These are phyloP conservation scores for Meriones unguiculatus DNA, from an alignment of 2,113 vertebrate genomes.

Conservation along the genomic window DNA sequence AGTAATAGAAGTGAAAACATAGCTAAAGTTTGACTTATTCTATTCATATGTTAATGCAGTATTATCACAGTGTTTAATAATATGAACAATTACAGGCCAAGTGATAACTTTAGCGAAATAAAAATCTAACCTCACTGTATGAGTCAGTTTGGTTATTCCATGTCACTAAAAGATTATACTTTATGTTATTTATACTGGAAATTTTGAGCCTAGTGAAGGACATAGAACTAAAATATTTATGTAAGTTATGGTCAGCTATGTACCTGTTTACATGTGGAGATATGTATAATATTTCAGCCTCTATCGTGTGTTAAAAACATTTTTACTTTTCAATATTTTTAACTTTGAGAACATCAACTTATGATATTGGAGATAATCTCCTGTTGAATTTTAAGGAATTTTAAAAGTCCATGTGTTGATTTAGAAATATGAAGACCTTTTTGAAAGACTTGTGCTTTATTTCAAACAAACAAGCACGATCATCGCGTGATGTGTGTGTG, in stretches of 20 bases:
- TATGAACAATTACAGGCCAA: background rate
- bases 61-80: background rate
- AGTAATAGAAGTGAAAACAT: conserved; percentile 28
- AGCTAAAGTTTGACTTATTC: conserved; percentile 18
- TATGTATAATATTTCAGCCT: conserved; percentile 43
- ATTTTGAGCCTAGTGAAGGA: conserved; percentile 49
- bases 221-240: conserved; percentile 20
- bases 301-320: background rate
- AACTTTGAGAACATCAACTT: conserved; percentile 40
- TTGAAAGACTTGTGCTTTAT: conserved; percentile 35
- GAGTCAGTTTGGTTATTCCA: conserved; percentile 59
- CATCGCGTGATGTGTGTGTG: background rate
- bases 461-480: conserved; percentile 39
- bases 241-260: background rate
- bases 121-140: background rate
- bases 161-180: conserved; percentile 55
- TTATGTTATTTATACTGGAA: conserved; percentile 38
- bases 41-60: background rate
- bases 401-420: conserved; percentile 10
- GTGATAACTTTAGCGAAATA: background rate
- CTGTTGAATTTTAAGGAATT: background rate
- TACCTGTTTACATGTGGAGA: background rate
- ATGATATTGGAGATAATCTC: conserved; percentile 44
- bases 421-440: conserved; percentile 61
- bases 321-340: conserved; percentile 13